A percentile compares a stretch with the other conserved stretches of the same genome.
phyloP scores from a whole-genome alignment of 2,888 invertebrate species.

The Onchidella celtica region DNA sequence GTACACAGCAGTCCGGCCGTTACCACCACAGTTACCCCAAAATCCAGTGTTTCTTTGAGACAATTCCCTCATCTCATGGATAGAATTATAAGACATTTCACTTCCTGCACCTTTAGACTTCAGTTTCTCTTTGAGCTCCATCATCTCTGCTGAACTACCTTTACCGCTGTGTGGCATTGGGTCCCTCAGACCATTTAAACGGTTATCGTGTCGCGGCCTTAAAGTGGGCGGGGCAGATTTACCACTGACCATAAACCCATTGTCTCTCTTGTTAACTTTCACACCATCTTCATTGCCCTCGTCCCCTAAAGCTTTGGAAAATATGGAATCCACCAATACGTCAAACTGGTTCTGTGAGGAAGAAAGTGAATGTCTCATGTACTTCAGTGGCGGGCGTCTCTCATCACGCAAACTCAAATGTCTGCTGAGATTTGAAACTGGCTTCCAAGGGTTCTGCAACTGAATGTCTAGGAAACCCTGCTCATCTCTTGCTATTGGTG shows the following conservation, averaged over 20 bases:
- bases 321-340: slow-evolving; percentile 37
- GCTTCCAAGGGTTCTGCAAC: not conserved
- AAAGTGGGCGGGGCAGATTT: too few relatives aligned
- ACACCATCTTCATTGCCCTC: not conserved
- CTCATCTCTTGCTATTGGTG: not conserved
- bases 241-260: not conserved
- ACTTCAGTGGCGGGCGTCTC: not conserved
- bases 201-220: not conserved
- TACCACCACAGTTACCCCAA: not conserved
- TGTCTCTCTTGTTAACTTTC: not conserved
- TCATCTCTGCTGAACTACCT: not conserved
- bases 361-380: not conserved
- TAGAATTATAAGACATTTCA: not conserved
- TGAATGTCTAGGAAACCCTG: not conserved
- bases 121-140: slow-evolving; percentile 7
- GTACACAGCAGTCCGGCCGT: not conserved
- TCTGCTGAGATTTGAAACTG: not conserved
- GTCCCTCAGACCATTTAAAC: not conserved
- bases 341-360: slow-evolving; percentile 6
- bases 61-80: not conserved
- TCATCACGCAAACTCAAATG: not conserved
- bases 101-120: not conserved
- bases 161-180: not conserved
- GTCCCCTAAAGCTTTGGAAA: slow-evolving; percentile 28
- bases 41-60: not conserved